Conservation (phyloP, 2,797 vertebrate genomes). For the Syngnathus rostellatus region DNA sequence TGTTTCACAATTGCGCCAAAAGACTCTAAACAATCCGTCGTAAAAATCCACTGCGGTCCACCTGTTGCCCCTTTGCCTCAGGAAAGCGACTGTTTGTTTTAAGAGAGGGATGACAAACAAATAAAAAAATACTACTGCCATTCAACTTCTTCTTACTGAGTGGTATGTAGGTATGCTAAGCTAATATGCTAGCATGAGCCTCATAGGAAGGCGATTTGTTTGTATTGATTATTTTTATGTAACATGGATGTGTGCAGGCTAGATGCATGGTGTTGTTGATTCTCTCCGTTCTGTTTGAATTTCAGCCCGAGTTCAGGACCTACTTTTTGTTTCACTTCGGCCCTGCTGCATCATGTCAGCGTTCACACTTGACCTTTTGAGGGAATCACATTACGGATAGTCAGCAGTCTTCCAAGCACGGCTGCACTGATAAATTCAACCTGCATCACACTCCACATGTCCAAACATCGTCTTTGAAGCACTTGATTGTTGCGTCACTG, state of each 20-base stretch:
- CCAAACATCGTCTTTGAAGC: background rate
- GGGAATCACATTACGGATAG: background rate
- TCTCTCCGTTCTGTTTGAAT: background rate
- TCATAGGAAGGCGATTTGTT: too few relatives aligned
- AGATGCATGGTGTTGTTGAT: too few relatives aligned
- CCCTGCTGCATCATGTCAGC: background rate
- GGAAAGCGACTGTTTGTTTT: slow-evolving; percentile 8
- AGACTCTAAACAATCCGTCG: slow-evolving; percentile 18
- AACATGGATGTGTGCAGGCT: too few relatives aligned
- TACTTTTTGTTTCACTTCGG: background rate
- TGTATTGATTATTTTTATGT: too few relatives aligned
- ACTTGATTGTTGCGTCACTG: background rate
- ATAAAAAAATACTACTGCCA: background rate
- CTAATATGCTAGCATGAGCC: too few relatives aligned
- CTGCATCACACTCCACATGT: background rate
- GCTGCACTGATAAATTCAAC: background rate
- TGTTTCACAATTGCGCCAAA: slow-evolving; percentile 29
- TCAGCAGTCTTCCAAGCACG: background rate
- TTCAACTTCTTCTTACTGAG: background rate
- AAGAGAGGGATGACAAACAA: slow-evolving; percentile 1
- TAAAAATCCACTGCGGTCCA: slow-evolving; percentile 12
- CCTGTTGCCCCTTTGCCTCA: slow-evolving; percentile 11
- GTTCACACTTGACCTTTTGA: background rate
- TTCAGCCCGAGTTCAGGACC: background rate
- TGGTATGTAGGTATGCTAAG: too few relatives aligned